Evolutionary conservation across 2,797 vertebrate genomes (phyloP).

Genomic region (Enteromius treurensis): DNA sequence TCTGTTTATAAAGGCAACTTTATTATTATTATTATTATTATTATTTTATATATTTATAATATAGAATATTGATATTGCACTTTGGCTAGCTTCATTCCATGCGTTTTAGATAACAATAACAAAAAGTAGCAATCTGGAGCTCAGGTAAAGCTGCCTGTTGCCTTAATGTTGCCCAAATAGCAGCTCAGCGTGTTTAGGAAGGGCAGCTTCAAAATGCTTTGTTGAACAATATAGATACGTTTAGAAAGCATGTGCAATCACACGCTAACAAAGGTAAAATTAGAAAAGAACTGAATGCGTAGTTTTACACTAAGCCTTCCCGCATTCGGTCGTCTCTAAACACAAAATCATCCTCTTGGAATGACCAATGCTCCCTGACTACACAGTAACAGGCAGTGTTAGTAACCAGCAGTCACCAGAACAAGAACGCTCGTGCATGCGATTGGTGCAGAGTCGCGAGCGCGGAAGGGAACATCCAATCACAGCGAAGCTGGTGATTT

Average conservation of each 20-base stretch:
- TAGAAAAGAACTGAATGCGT: neutral
- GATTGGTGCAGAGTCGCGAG: slow-evolving; percentile 22
- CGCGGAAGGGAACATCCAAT: slow-evolving; percentile 3
- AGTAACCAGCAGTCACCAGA: neutral
- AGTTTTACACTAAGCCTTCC: slow-evolving; percentile 11
- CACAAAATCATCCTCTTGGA: slow-evolving; percentile 30
- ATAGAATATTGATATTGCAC: no score
- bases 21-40: no score
- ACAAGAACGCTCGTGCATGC: neutral
- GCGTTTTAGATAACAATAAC: no score
- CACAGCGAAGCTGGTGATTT: neutral
- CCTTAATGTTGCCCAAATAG: no score
- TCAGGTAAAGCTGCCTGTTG: no score
- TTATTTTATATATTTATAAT: no score
- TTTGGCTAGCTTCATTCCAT: no score
- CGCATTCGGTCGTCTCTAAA: neutral
- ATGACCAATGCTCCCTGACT: slow-evolving; percentile 40
- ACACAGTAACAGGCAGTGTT: slow-evolving; percentile 50
- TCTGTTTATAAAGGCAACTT: no score
- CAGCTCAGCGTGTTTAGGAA: neutral
- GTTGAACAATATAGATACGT: neutral
- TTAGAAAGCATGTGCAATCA: neutral
- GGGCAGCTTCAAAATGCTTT: neutral
- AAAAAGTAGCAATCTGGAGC: no score
- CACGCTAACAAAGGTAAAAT: neutral